Percentiles rank a stretch among this genome's conserved stretches.
Evolutionary conservation across 2,113 vertebrate species (phyloP).

Genomic region (Hydrolagus affinis): DNA sequence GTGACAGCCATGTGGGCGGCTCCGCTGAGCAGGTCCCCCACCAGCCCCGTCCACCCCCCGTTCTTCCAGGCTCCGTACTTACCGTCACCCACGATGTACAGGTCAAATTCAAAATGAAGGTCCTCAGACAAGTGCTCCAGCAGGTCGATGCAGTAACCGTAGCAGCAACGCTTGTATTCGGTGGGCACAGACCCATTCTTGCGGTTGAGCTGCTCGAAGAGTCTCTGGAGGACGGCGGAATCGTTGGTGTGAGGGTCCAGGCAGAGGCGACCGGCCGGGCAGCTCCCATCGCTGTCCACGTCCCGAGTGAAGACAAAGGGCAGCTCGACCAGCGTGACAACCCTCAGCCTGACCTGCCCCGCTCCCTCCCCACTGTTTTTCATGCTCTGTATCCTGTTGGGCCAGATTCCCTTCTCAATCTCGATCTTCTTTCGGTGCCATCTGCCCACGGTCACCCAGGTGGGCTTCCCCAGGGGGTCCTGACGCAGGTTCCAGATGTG

Average conservation of each 20-base stretch:
- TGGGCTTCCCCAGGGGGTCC: conserved; percentile 62
- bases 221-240: conserved; percentile 55
- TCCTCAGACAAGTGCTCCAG: conserved; percentile 83
- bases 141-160: conserved; percentile 89
- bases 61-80: conserved; percentile 79
- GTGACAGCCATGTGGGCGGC: conserved; percentile 88
- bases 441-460: conserved; percentile 77
- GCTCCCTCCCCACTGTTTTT: conserved; percentile 37
- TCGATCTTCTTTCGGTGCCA: conserved; percentile 64
- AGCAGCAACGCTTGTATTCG: conserved; percentile 76
- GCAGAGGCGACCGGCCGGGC: conserved; percentile 75
- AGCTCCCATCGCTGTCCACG: conserved; percentile 71
- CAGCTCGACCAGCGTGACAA: conserved; percentile 82
- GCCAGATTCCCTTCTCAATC: conserved; percentile 53
- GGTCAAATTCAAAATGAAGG: conserved; percentile 76
- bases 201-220: conserved; percentile 54
- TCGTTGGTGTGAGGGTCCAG: conserved; percentile 68
- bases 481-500: conserved; percentile 71
- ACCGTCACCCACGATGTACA: conserved; percentile 88
- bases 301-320: conserved; percentile 83
- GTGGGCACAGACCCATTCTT: conserved; percentile 56
- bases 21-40: conserved; percentile 79
- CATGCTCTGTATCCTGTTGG: conserved; percentile 38
- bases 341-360: conserved; percentile 52
- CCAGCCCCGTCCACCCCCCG: conserved; percentile 82